Conservation (phyloP, 2,797 vertebrate species). For the Gila robusta region DNA sequence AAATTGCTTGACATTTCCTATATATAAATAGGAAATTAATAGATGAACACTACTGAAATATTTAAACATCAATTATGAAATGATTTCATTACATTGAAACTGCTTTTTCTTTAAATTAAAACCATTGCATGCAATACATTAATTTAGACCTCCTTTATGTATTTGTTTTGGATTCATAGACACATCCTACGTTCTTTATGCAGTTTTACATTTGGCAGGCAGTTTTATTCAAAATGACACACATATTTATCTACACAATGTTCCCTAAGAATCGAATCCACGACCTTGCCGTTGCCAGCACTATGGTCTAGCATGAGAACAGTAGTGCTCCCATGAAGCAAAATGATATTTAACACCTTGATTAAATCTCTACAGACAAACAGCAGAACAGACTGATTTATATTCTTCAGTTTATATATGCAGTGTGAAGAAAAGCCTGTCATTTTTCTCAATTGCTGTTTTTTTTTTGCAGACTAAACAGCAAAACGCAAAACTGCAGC, state of each 20-base stretch:
- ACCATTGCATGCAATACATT: neutral
- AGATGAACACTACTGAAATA: neutral
- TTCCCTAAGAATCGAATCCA: neutral
- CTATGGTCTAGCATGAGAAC: slow-evolving; percentile 5
- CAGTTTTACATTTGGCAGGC: neutral
- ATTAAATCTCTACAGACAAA: slow-evolving; percentile 53
- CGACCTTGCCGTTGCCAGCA: neutral
- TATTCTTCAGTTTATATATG: slow-evolving; percentile 53
- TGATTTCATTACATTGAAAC: neutral
- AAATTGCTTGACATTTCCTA: neutral
- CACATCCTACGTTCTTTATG: neutral
- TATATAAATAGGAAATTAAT: neutral
- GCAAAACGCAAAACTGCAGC: slow-evolving; percentile 52
- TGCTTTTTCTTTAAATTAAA: neutral
- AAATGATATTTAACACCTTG: slow-evolving; percentile 47
- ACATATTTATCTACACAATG: neutral
- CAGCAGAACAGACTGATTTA: slow-evolving; percentile 53
- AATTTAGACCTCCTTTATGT: neutral
- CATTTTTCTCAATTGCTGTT: slow-evolving; percentile 54
- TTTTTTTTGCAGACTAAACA: slow-evolving; percentile 55
- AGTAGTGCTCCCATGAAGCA: slow-evolving; percentile 16
- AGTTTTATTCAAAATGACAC: neutral
- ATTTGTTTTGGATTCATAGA: neutral
- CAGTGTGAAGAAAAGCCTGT: slow-evolving; percentile 63
- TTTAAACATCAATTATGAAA: neutral